Percentiles rank a stretch among this genome's conserved stretches.
Conservation (phyloP, 2,797 vertebrate species). For the Botia kubotai region DNA sequence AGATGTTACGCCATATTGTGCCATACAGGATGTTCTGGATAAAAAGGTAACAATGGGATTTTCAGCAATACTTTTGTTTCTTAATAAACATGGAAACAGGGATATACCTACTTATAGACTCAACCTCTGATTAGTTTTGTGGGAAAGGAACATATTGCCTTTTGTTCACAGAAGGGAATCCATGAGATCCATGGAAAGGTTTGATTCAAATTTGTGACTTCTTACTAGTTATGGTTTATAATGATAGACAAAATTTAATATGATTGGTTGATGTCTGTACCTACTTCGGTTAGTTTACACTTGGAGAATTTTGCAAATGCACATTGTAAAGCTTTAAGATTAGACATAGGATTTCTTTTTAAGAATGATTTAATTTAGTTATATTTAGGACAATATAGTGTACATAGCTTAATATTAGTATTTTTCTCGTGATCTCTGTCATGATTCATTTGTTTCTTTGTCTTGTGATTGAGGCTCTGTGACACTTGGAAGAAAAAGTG, state of each 20-base stretch:
- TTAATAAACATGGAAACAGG: conserved; percentile 36
- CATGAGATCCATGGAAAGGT: conserved; percentile 75
- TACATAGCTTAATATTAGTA: too few species aligned
- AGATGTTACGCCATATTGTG: conserved; percentile 77
- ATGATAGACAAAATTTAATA: conserved; percentile 78
- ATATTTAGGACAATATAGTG: too few species aligned
- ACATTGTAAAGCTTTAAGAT: too few species aligned
- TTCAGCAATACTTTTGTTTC: conserved; percentile 71
- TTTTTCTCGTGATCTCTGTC: too few species aligned
- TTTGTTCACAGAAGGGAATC: background rate
- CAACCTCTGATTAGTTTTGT: conserved; percentile 52
- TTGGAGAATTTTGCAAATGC: too few species aligned
- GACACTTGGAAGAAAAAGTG: too few species aligned
- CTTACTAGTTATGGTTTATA: conserved; percentile 66
- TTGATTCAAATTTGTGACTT: conserved; percentile 80
- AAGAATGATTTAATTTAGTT: too few species aligned
- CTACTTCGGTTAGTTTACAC: too few species aligned
- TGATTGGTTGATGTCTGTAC: conserved; percentile 69
- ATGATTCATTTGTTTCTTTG: too few species aligned
- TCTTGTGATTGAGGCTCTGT: too few species aligned
- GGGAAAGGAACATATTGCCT: conserved; percentile 23
- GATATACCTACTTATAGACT: conserved; percentile 9
- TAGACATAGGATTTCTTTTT: too few species aligned
- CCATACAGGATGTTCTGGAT: conserved; percentile 72
- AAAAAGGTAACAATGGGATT: conserved; percentile 74